These are phyloP conservation scores for Apodemus sylvaticus DNA, from an alignment of 2,113 vertebrate species.

Conservation along the genomic window DNA sequence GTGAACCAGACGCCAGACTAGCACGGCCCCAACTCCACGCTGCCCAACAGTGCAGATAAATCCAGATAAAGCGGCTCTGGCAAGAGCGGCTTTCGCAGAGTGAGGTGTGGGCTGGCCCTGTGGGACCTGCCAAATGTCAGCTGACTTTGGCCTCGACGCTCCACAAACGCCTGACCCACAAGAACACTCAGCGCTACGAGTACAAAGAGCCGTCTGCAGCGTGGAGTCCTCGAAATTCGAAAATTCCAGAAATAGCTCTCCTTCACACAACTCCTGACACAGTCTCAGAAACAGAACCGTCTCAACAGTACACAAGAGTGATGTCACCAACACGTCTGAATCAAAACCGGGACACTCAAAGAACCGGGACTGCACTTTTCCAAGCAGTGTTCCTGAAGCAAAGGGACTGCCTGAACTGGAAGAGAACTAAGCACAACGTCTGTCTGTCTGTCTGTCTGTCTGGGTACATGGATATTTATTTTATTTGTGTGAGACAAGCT, in stretches of 20 bases:
- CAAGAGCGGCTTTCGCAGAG: not conserved
- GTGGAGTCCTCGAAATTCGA: not conserved
- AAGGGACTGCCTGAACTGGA: not conserved
- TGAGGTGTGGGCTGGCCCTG: rapidly evolving
- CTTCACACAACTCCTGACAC: not conserved
- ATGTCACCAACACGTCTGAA: not conserved
- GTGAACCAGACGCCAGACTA: rapidly evolving
- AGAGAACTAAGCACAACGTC: not conserved
- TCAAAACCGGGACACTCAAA: not conserved
- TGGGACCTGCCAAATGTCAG: not conserved
- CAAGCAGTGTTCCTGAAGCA: not conserved
- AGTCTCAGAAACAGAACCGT: not conserved
- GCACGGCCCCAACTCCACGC: rapidly evolving
- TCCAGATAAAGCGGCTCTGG: not conserved
- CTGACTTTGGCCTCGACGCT: not conserved
- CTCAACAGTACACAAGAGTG: not conserved
- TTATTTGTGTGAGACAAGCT: not conserved
- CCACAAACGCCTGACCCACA: not conserved
- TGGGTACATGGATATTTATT: not conserved
- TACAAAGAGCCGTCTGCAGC: not conserved
- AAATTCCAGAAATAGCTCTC: not conserved
- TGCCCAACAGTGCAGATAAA: too few relatives aligned
- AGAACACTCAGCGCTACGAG: not conserved
- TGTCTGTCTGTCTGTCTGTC: too few relatives aligned
- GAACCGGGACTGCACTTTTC: not conserved